phyloP scores from a whole-genome alignment of 2,888 invertebrate species.

The Gortyna flavago region DNA sequence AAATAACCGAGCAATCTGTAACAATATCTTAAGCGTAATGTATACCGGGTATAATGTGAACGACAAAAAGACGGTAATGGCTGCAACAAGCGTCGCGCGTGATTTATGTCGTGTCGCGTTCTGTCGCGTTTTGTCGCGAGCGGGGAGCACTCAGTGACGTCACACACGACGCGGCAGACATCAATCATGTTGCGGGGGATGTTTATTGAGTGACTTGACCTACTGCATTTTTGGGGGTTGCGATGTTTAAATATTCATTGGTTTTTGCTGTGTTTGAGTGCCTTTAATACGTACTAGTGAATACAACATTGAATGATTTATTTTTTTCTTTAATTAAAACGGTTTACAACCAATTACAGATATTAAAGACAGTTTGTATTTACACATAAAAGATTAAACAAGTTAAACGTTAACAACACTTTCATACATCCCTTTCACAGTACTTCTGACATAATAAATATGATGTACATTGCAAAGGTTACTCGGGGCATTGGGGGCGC shows the following conservation, averaged over 20 bases:
- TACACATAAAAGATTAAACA: too few relatives aligned
- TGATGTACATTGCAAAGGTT: too few relatives aligned
- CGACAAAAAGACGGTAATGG: conserved; percentile 78
- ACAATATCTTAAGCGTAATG: conserved; percentile 74
- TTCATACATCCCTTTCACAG: too few relatives aligned
- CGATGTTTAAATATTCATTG: conserved; percentile 11
- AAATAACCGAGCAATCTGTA: conserved; percentile 73
- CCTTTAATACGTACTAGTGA: not conserved
- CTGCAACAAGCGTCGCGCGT: conserved; percentile 70
- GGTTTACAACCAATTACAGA: too few relatives aligned
- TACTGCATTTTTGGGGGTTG: conserved; percentile 40
- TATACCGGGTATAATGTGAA: conserved; percentile 68
- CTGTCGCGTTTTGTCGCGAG: conserved; percentile 53
- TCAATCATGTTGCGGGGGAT: conserved; percentile 40
- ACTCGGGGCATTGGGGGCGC: not conserved
- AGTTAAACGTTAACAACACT: too few relatives aligned
- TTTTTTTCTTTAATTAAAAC: too few relatives aligned
- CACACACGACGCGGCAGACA: conserved; percentile 45
- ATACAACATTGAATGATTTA: not conserved
- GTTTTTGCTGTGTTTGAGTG: conserved; percentile 19
- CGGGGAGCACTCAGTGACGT: conserved; percentile 51
- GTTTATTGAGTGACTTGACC: conserved; percentile 54
- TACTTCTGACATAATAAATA: too few relatives aligned
- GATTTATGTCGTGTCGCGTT: conserved; percentile 68
- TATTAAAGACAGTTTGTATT: too few relatives aligned